A percentile compares a stretch with the other conserved stretches of the same genome.
Conservation (phyloP, 2,113 vertebrate species). For the Notarius lentiginosus region DNA sequence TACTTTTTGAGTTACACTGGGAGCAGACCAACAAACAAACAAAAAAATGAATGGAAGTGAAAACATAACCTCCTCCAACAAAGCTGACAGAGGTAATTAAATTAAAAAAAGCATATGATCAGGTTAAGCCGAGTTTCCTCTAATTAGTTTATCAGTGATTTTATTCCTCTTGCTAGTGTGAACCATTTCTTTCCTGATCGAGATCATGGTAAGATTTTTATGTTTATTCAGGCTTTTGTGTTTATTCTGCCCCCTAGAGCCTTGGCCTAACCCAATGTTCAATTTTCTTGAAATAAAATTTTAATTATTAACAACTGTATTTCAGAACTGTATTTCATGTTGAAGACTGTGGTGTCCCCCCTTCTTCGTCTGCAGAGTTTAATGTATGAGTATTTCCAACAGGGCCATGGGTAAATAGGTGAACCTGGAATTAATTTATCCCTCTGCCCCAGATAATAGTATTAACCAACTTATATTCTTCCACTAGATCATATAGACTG, state of each 20-base stretch:
- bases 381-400: constrained; percentile 15
- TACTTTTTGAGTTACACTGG: no score
- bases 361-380: neutral
- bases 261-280: neutral
- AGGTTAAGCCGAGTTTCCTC: neutral
- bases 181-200: neutral
- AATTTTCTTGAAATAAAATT: neutral
- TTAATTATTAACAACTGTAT: neutral
- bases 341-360: neutral
- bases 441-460: constrained; percentile 17
- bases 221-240: neutral
- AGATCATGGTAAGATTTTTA: neutral
- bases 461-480: neutral
- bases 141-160: neutral
- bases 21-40: no score
- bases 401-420: constrained; percentile 23
- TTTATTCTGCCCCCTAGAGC: constrained; percentile 9
- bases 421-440: constrained; percentile 10
- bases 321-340: neutral
- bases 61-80: no score
- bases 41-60: no score
- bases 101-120: neutral
- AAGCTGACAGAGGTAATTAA: no score
- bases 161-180: neutral
- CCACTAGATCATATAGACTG: neutral